phyloP scores from a whole-genome alignment of 2,113 vertebrate genomes.

The Chroicocephalus ridibundus region DNA sequence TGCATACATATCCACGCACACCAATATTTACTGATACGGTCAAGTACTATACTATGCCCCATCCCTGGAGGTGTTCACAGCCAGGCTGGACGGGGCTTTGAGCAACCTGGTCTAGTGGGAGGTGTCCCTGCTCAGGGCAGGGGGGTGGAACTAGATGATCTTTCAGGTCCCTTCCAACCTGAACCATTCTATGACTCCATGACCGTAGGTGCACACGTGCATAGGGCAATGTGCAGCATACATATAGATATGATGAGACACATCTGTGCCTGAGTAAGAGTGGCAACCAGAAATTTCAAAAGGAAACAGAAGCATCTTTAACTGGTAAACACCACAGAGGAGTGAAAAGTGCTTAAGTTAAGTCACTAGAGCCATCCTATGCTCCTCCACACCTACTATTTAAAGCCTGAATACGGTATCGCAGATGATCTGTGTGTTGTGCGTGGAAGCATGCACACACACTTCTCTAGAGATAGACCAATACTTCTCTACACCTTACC shows the following conservation, averaged over 20 bases:
- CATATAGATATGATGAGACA: rapidly evolving
- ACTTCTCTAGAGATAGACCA: not conserved
- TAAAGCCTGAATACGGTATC: not conserved
- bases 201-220: too few species aligned
- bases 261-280: not conserved
- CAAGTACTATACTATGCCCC: not conserved
- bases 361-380: not conserved
- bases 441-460: not conserved
- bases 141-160: too few species aligned
- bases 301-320: not conserved
- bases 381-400: not conserved
- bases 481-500: not conserved
- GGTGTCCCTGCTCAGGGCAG: too few species aligned
- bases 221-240: too few species aligned
- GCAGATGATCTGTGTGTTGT: not conserved
- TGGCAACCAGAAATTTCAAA: not conserved
- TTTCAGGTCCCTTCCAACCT: too few species aligned
- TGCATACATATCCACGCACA: too few species aligned
- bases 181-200: too few species aligned
- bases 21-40: rapidly evolving
- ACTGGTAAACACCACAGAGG: not conserved
- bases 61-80: too few species aligned
- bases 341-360: not conserved
- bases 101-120: too few species aligned
- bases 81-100: too few species aligned